A percentile compares a stretch with the other conserved stretches of the same genome.
phyloP scores from a whole-genome alignment of 30 jellyfish, hydroid and myxozoan genomes.

The Mastigias papua region DNA sequence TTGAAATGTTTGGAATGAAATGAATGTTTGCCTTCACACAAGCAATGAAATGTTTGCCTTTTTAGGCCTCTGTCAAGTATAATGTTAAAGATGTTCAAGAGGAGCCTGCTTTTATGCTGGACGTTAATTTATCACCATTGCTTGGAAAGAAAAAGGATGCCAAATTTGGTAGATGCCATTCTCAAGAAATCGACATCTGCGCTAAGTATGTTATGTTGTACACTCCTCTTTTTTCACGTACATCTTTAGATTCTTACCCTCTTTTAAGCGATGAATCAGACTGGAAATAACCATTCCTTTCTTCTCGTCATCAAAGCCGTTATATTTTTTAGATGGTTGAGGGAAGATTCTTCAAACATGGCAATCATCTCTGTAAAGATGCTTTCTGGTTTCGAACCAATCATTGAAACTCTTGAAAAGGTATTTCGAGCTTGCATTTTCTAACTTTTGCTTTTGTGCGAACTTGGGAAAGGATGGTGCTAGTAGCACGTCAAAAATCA shows the following conservation, averaged over 20 bases:
- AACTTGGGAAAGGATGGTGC: no score
- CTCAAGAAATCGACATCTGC: conserved; percentile 81
- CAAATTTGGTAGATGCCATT: conserved; percentile 57
- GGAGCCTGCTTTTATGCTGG: conserved; percentile 72
- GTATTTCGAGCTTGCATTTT: conserved; percentile 25
- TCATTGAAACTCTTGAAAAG: conserved; percentile 67
- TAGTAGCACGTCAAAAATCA: no score
- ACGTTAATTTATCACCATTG: conserved; percentile 45
- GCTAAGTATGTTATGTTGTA: conserved; percentile 51
- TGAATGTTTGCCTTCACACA: no score
- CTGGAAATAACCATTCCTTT: not conserved
- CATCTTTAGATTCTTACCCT: not conserved
- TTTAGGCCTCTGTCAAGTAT: conserved; percentile 78
- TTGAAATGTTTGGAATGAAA: no score
- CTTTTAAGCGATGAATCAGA: no score
- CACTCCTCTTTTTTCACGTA: not conserved
- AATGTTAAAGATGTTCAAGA: conserved; percentile 61
- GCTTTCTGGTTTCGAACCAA: conserved; percentile 91
- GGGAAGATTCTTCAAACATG: conserved; percentile 87
- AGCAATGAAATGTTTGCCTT: not conserved
- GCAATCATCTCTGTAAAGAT: conserved; percentile 88
- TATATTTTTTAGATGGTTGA: conserved; percentile 33
- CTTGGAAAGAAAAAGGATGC: conserved; percentile 8
- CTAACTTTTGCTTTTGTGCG: not conserved
- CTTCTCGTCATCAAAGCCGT: not conserved